Conservation (phyloP, 1,140 invertebrate genomes). For the Drosophila jambulina region DNA sequence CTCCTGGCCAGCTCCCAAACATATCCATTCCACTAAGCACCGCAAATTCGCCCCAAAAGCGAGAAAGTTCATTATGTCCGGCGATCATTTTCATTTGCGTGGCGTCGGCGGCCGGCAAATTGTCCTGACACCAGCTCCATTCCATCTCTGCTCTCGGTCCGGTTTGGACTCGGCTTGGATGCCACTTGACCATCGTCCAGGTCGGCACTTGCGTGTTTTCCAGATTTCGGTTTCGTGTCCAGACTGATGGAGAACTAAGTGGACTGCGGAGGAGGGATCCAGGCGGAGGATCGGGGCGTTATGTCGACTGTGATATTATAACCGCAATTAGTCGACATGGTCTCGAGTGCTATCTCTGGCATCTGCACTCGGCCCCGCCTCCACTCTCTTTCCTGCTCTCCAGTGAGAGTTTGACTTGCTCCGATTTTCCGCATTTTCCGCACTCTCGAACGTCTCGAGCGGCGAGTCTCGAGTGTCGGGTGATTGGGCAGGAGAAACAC, state of each 20-base stretch:
- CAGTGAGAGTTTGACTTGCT: constrained; percentile 68
- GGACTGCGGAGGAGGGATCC: neutral
- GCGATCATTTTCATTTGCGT: constrained; percentile 72
- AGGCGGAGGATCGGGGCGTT: constrained; percentile 48
- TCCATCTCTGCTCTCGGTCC: constrained; percentile 24
- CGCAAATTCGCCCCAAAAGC: constrained; percentile 66
- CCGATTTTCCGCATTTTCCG: constrained; percentile 62
- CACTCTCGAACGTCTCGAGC: constrained; percentile 65
- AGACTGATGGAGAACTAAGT: constrained; percentile 11
- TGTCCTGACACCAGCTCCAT: constrained; percentile 71
- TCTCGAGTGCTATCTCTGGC: constrained; percentile 71
- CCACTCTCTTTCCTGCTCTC: constrained; percentile 1
- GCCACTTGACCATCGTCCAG: constrained; percentile 70
- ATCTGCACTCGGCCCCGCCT: constrained; percentile 47
- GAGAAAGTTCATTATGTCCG: constrained; percentile 78
- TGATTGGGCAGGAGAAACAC: constrained; percentile 64
- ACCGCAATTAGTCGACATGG: constrained; percentile 78
- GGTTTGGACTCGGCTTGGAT: constrained; percentile 15
- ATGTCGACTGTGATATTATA: constrained; percentile 79
- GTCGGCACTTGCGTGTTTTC: constrained; percentile 69
- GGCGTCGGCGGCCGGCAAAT: constrained; percentile 59
- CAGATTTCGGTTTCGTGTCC: constrained; percentile 71
- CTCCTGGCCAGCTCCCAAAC: constrained; percentile 36
- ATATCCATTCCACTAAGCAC: constrained; percentile 45
- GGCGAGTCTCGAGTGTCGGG: constrained; percentile 60